These are phyloP conservation scores for Bothrops jararaca DNA, from an alignment of 2,113 vertebrate genomes.

Conservation along the genomic window DNA sequence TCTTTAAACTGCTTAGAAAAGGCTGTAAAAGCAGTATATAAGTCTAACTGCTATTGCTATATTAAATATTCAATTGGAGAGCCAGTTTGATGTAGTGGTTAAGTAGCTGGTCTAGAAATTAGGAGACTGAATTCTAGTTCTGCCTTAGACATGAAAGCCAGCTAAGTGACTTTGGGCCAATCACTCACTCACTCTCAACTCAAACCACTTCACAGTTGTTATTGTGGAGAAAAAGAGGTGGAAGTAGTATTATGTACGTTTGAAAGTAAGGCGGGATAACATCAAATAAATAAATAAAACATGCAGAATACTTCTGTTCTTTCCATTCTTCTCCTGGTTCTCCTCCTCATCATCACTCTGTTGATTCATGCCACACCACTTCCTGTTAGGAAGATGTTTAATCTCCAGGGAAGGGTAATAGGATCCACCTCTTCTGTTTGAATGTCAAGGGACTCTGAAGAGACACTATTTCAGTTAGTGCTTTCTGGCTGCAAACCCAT, in stretches of 20 bases:
- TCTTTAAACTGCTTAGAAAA: neutral
- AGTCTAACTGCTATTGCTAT: no score
- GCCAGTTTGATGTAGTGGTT: no score
- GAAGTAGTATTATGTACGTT: neutral
- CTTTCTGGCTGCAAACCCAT: neutral
- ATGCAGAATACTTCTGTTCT: neutral
- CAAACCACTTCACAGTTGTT: neutral
- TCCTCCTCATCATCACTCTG: neutral
- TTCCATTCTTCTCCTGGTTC: neutral
- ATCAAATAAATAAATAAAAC: neutral
- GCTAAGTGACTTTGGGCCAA: no score
- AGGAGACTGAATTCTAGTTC: no score
- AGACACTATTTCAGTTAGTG: neutral
- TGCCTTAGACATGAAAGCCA: no score
- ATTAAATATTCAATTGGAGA: no score
- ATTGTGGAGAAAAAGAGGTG: neutral
- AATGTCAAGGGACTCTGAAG: neutral
- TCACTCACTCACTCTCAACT: no score
- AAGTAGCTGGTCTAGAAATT: no score
- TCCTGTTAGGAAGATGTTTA: neutral
- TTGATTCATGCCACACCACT: neutral
- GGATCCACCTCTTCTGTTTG: neutral
- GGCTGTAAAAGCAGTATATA: neutral
- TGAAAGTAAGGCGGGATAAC: no score
- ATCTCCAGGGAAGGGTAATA: neutral